Base-by-base conservation (phyloP, 2,797 vertebrate species). In the Aeoliscus strigatus region DNA sequence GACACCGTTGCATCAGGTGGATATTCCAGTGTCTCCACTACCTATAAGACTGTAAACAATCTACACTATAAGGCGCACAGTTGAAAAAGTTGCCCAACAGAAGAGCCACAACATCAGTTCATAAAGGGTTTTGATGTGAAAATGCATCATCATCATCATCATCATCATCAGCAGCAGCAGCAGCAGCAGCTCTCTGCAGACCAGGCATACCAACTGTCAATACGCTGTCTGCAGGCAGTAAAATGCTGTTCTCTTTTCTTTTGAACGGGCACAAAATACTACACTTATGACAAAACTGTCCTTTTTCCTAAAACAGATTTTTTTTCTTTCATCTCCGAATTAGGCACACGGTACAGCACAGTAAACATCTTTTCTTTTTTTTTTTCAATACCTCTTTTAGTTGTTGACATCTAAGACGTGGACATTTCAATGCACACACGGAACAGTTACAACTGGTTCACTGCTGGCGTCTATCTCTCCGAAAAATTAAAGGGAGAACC, bases 11-110 rank as follows among this genome's bases (percentile, higher is more conserved):
- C 38, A 8, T 44, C 37, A 37, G 51, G 24, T 8, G 39, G 53
- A 55, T 62, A 59, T 42, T 16, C 62, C 52, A 27, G 71, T 56
- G 58, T 63, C 75, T 75, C 70, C 8, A 52, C 73, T 12, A 53
- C 60, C 69, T 58, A 84, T 51, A 32, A 75, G 75, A 77, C 76
- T 89, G 88, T 89, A 90, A 90, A 90, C 88, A 90, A 80, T 77
- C 83, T 81, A 86, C 86, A 86, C 85, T 75, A 83, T 87, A 89
- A 89, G 88, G 88, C 88, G 78, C 78, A 85, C 81, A 85, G 83
- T 83, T 88, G 75, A 82, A 76, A 62, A 80, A n/a, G 68, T 76
- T 79, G 68, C 73, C 75, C 76, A 82, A 75, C 60, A 8, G 45
- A 79, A 82, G 81, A 83, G 81, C 79, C 75, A 68, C 73, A 64